Evolutionary conservation across 2,113 vertebrate genomes (phyloP), one percentile per base, ranked within the genome.

Genomic region (Serilophus lunatus): DNA sequence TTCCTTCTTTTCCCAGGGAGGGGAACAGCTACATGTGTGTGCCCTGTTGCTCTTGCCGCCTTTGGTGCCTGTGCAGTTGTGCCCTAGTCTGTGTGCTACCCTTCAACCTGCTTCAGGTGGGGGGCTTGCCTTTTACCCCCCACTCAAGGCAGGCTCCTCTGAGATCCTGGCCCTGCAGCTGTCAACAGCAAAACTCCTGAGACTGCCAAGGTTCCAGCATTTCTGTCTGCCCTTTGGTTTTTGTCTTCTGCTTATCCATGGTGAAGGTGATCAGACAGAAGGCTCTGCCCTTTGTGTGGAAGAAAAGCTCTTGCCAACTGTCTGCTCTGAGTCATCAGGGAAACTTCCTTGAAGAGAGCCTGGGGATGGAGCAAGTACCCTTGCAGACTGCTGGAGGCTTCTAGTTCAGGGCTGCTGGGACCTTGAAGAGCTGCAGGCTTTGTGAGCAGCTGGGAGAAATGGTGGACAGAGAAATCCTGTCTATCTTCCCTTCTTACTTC

Each of bases 111-210:
- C 38, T 13, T 33, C 22, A 18, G 23, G 28, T 12, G 9, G 20
- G 47, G 35, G 2, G n/a, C n/a, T 71, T 47, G n/a, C 33, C 60
- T 51, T 76, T 56, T 0, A 0, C 15, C 7, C 4, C 18, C 2
- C 0, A n/a, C 2, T 77, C 6, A 4, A 22, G 61, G 40, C 25
- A 15, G 54, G 17, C 31, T 64, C 29, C 56, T 61, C 20, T n/a
- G 56, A 61, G 75, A 56, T 82, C n/a, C 50, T 65, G 44, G 20
- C 3, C 4, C 26, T 69, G 4, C 40, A 65, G 60, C n/a, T 63
- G 44, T 64, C 53, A 45, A 8, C 2, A 20, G 63, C 23, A 33
- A 44, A 85, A 35, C n/a, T 84, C 54, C 28, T 10, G 29, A 38
- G 35, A 13, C 35, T 72, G 53, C 53, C 4, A 8, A 56, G 59